Percentiles rank a stretch among this genome's conserved stretches.
Conservation (phyloP, 2,113 vertebrate species). For the Tragelaphus buxtoni region DNA sequence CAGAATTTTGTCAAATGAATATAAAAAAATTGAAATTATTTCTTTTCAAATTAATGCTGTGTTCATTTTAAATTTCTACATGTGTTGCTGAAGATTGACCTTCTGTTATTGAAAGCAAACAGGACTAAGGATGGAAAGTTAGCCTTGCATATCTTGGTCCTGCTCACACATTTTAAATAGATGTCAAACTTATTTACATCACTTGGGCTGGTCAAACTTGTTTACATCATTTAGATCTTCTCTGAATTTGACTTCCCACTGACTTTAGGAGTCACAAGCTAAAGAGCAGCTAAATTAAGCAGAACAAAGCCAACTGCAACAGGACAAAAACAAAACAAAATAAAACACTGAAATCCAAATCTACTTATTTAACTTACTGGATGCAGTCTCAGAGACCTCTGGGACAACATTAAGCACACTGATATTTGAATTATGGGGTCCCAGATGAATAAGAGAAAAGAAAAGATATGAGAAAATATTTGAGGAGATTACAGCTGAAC, state of each 20-base stretch:
- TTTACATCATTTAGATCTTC: slow-evolving; percentile 55
- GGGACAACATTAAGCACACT: background rate
- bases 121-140: background rate
- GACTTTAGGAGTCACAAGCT: slow-evolving; percentile 77
- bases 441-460: background rate
- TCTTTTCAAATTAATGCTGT: background rate
- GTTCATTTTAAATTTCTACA: slow-evolving; percentile 1
- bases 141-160: background rate
- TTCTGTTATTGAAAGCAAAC: background rate
- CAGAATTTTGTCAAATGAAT: background rate
- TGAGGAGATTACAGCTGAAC: background rate
- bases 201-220: slow-evolving; percentile 58
- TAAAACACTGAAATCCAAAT: slow-evolving; percentile 29
- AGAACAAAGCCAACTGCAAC: slow-evolving; percentile 75
- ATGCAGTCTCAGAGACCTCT: background rate
- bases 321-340: slow-evolving; percentile 46
- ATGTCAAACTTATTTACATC: slow-evolving; percentile 64
- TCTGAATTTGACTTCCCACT: slow-evolving; percentile 74
- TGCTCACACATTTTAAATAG: slow-evolving; percentile 37
- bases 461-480: background rate
- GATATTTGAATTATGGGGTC: background rate
- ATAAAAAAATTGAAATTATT: background rate
- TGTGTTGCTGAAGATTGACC: background rate
- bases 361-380: slow-evolving; percentile 22
- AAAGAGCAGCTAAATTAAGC: slow-evolving; percentile 80